Percentiles rank a stretch among this genome's conserved stretches.
phyloP scores from a whole-genome alignment of 2,797 vertebrate species.

The Poecilia wingei region DNA sequence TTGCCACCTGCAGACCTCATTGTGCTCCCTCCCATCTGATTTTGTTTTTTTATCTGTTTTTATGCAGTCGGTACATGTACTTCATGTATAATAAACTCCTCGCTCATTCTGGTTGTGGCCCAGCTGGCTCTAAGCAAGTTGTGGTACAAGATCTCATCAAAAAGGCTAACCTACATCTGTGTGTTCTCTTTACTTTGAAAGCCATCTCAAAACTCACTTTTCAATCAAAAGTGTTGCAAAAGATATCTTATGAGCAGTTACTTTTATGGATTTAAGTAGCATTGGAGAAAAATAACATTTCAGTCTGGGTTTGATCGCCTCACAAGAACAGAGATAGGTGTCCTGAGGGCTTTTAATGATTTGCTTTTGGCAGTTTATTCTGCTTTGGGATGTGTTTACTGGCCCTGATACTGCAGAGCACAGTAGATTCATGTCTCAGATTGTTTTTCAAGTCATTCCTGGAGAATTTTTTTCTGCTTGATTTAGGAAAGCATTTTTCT shows the following conservation, averaged over 20 bases:
- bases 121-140: not conserved
- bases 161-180: not conserved
- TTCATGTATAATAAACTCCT: not conserved
- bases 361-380: not conserved
- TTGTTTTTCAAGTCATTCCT: not conserved
- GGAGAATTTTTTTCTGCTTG: not conserved
- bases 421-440: not conserved
- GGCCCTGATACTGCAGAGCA: not conserved
- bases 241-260: not conserved
- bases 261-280: not conserved
- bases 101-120: not conserved
- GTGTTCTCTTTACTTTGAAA: not conserved
- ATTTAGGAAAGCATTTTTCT: not conserved
- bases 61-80: not conserved
- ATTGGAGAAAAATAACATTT: not conserved
- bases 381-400: not conserved
- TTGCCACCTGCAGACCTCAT: not conserved
- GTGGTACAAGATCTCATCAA: not conserved
- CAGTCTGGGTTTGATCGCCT: not conserved
- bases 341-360: no score
- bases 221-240: not conserved
- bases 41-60: not conserved
- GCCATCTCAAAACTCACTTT: not conserved
- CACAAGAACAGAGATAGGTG: not conserved
- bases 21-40: not conserved